Conservation (phyloP, 2,888 invertebrate genomes). For the Drosophila colorata region DNA sequence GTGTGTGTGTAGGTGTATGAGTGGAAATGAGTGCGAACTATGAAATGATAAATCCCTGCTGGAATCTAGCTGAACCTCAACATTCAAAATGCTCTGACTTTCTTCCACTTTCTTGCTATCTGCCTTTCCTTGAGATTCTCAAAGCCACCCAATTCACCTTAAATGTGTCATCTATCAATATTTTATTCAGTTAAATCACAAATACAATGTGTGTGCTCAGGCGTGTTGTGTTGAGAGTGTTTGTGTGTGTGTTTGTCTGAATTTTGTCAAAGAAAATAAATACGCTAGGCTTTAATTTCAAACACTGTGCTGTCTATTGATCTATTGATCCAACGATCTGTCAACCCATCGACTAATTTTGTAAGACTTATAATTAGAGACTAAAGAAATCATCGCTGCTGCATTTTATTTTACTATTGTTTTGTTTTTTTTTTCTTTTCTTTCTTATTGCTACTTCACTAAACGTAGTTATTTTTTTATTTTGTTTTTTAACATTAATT, state of each 20-base stretch:
- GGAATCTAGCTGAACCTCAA: constrained; percentile 15
- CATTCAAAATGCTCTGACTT: constrained; percentile 17
- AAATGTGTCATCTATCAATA: constrained; percentile 34
- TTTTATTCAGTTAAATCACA: constrained; percentile 61
- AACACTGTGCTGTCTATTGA: constrained; percentile 32
- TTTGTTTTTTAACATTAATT: constrained; percentile 41
- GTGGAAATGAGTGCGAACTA: constrained; percentile 30
- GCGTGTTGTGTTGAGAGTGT: constrained; percentile 32
- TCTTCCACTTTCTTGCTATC: constrained; percentile 21
- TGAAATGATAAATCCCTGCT: constrained; percentile 13
- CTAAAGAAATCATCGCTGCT: constrained; percentile 59
- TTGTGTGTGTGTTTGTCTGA: constrained; percentile 30
- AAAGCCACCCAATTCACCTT: constrained; percentile 38
- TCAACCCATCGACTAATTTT: constrained; percentile 42
- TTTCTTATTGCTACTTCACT: constrained; percentile 45
- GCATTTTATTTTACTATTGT: constrained; percentile 19
- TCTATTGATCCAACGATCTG: constrained; percentile 22
- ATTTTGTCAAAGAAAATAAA: constrained; percentile 55
- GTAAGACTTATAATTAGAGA: constrained; percentile 50
- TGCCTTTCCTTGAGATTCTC: constrained; percentile 42
- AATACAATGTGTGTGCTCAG: constrained; percentile 58
- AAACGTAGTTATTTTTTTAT: constrained; percentile 43
- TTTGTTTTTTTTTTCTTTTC: constrained; percentile 15
- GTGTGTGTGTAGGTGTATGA: constrained; percentile 31
- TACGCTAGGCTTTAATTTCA: constrained; percentile 51